Evolutionary conservation across 1,140 invertebrate species (phyloP).

Genomic region (Drosophila busckii): DNA sequence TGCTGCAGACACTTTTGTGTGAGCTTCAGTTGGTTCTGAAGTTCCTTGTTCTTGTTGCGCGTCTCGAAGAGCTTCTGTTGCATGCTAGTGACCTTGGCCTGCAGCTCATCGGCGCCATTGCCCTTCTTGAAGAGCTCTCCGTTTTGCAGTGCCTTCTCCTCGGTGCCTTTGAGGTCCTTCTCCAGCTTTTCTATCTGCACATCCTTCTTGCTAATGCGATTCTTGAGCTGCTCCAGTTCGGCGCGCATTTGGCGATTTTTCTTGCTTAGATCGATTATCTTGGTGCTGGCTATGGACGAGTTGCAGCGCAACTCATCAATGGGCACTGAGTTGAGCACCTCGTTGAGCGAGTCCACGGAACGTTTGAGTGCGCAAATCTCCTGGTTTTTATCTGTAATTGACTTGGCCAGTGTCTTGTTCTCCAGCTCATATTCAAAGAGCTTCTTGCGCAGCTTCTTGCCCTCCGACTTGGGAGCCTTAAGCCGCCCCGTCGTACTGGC

Average conservation of each 20-base stretch:
- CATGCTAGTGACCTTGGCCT: conserved; percentile 81
- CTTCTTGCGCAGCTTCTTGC: conserved; percentile 58
- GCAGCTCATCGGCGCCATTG: conserved; percentile 80
- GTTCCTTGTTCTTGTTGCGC: conserved; percentile 83
- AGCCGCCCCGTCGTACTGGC: conserved; percentile 18
- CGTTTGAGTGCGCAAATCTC: conserved; percentile 80
- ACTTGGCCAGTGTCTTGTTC: conserved; percentile 47
- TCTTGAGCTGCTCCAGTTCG: conserved; percentile 80
- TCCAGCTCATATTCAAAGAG: conserved; percentile 46
- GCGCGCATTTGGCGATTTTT: conserved; percentile 81
- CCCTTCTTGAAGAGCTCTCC: conserved; percentile 38
- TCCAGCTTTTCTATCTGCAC: conserved; percentile 78
- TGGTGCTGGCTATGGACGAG: conserved; percentile 80
- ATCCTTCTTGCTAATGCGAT: conserved; percentile 71
- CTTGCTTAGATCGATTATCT: conserved; percentile 81
- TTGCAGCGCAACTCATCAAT: conserved; percentile 81
- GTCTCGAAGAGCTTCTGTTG: conserved; percentile 84
- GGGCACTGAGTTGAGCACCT: conserved; percentile 76
- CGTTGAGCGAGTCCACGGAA: conserved; percentile 80
- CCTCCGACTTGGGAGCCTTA: conserved; percentile 30
- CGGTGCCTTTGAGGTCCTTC: conserved; percentile 70
- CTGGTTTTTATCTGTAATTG: conserved; percentile 79
- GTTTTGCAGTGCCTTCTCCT: conserved; percentile 35
- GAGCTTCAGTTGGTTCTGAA: conserved; percentile 83
- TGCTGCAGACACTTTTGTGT: conserved; percentile 83